Evolutionary conservation across 2,888 invertebrate species (phyloP), one percentile per base, ranked within the genome.

Genomic region (Drosophila ezoana): DNA sequence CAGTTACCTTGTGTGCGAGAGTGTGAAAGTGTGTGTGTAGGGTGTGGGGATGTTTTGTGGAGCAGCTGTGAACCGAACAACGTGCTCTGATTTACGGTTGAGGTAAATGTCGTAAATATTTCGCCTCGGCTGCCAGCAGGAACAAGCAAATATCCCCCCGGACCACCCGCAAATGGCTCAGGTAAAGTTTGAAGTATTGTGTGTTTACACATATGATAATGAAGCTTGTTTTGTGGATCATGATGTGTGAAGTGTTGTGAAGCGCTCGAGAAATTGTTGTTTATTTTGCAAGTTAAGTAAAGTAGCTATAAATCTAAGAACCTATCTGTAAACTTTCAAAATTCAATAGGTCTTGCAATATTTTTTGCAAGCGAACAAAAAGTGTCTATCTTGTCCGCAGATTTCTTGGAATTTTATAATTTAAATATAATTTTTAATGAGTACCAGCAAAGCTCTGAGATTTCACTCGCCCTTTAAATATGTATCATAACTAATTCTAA

Each of bases 181-280:
- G 41, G 44, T 35, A 40, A 64, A 54, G 63, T 68, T 67, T 70
- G 54, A 53, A 54, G 68, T 18, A 47, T 47, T 66, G 59, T 66
- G 45, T 72, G 58, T 63, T 76, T 59, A 68, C 60, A 60, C 63
- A 69, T 63, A 57, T 65, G 65, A 72, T 76, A 72, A 77, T 75
- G 52, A 54, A 52, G 45, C 58, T 54, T 58, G 32, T 47, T 23
- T 20, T 20, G 38, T 10, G 40, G 38, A 35, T 54, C 52, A 57
- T 69, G 61, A 33, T 16, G 41, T 57, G 45, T 13, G 20, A 52
- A 52, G 47, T 57, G 45, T 20, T 54, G n/a, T 38, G 20, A 44
- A 54, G 54, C 18, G 45, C 38, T 38, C 14, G 6, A 33, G 20
- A 65, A 52, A 20, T 37, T 51, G 35, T 28, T 69, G 54, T 57